phyloP scores from a whole-genome alignment of 2,888 invertebrate genomes.

The Rhyacophila evoluta region DNA sequence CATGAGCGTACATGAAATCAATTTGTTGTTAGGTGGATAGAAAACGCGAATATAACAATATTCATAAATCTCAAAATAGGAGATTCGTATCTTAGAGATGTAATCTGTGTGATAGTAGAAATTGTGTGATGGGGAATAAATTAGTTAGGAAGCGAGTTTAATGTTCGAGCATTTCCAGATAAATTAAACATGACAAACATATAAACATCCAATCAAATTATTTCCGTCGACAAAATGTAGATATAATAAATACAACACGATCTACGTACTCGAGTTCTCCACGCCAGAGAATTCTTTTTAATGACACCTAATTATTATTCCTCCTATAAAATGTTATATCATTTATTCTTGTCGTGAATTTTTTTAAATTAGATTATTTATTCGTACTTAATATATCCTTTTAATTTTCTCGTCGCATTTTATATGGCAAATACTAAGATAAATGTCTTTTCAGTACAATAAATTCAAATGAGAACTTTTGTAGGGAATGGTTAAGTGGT shows the following conservation, averaged over 20 bases:
- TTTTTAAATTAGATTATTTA: neutral
- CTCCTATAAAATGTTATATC: neutral
- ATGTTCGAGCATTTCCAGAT: conserved; percentile 46
- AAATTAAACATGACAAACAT: conserved; percentile 28
- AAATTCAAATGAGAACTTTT: too few species aligned
- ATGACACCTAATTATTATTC: neutral
- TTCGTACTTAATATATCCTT: too few species aligned
- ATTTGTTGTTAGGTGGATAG: neutral
- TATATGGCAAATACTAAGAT: too few species aligned
- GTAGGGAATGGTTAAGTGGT: too few species aligned
- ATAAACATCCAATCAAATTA: conserved; percentile 12
- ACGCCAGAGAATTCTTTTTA: neutral
- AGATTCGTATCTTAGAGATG: neutral
- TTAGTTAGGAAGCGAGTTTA: conserved; percentile 40
- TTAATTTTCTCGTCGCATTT: too few species aligned
- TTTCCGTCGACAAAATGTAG: neutral
- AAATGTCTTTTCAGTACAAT: too few species aligned
- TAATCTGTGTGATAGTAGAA: conserved; percentile 27
- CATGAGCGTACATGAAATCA: neutral
- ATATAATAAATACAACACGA: neutral
- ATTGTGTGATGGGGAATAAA: conserved; percentile 48
- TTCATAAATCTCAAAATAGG: neutral
- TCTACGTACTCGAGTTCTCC: conserved; percentile 29
- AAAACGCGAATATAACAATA: neutral
- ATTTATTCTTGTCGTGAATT: neutral